phyloP scores from a whole-genome alignment of 2,113 vertebrate genomes.

The Vireo altiloquus region DNA sequence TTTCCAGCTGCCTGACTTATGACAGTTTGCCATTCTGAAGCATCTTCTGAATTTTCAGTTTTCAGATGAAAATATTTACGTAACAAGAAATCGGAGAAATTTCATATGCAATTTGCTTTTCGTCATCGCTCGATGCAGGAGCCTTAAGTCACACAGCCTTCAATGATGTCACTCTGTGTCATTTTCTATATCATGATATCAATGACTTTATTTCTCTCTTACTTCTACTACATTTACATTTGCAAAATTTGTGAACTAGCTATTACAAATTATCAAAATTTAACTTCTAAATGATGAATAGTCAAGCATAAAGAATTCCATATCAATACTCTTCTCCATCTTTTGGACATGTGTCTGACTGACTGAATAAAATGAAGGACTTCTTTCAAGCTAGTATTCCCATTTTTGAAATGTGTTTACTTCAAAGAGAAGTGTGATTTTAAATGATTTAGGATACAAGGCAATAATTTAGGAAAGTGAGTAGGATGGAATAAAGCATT shows the following conservation, averaged over 20 bases:
- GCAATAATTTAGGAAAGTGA: not conserved
- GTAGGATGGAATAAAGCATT: not conserved
- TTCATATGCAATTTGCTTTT: not conserved
- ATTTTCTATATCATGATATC: not conserved
- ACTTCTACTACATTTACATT: not conserved
- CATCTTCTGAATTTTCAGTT: not conserved
- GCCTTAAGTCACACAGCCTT: not conserved
- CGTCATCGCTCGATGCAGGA: not conserved
- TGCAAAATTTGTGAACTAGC: not conserved
- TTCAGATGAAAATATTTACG: not conserved
- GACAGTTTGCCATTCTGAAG: not conserved
- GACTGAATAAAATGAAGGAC: not conserved
- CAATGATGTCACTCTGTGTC: fast-evolving
- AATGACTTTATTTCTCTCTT: not conserved
- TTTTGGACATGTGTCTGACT: not conserved
- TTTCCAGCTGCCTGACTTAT: not conserved
- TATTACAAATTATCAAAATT: not conserved
- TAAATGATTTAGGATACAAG: not conserved
- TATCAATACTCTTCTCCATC: not conserved
- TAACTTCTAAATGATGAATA: not conserved
- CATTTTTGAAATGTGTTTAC: not conserved
- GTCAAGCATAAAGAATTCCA: not conserved
- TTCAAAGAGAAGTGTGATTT: not conserved
- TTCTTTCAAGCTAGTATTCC: not conserved
- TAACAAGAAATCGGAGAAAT: not conserved